These are phyloP conservation scores for Ennomos erosarius DNA, from an alignment of 2,888 invertebrate genomes.

Conservation along the genomic window DNA sequence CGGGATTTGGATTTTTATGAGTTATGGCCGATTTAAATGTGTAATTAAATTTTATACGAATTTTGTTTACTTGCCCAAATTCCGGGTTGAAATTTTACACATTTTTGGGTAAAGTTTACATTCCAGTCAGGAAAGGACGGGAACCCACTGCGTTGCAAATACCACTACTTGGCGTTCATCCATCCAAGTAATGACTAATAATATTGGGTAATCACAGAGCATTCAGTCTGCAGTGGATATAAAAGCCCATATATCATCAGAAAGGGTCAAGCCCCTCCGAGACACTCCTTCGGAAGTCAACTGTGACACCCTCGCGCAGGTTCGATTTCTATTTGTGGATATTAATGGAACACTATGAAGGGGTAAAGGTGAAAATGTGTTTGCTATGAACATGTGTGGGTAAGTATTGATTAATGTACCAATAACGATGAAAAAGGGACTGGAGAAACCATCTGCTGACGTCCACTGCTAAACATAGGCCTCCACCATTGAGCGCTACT, in stretches of 20 bases:
- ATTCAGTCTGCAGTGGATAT: no score
- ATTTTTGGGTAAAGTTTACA: no score
- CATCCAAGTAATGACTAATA: no score
- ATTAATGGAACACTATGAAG: slow-evolving; percentile 32
- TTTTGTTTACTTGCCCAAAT: no score
- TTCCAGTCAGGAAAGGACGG: no score
- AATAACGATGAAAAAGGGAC: not conserved
- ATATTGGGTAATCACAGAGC: no score
- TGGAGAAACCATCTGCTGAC: no score
- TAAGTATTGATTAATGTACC: not conserved
- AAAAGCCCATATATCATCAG: not conserved
- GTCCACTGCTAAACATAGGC: no score
- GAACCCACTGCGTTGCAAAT: no score
- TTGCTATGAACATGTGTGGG: not conserved
- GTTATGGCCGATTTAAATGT: slow-evolving; percentile 28
- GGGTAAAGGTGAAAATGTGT: slow-evolving; percentile 12
- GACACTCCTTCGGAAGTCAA: slow-evolving; percentile 33
- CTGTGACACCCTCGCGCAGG: slow-evolving; percentile 35
- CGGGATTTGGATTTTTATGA: slow-evolving; percentile 36
- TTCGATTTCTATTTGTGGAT: slow-evolving; percentile 35
- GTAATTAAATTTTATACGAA: not conserved
- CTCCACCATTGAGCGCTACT: no score
- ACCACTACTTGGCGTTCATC: no score
- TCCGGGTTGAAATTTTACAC: no score
- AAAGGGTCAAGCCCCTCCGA: not conserved